Evolutionary conservation across 53 echinoderm and acorn worm genomes (phyloP).

Genomic region (Echinometra lucunter): DNA sequence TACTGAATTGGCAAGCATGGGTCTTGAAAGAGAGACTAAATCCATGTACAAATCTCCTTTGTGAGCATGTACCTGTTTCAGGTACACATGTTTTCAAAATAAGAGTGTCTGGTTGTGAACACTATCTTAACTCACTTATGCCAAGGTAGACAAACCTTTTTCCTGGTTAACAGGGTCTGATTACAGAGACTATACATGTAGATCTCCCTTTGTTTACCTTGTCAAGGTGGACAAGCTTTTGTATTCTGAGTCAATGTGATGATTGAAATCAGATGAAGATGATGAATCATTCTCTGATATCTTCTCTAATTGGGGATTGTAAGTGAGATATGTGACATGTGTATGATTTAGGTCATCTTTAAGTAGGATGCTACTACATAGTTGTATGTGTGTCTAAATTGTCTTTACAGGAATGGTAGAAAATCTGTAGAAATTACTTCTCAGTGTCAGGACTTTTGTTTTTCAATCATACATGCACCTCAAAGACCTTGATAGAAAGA

Average conservation of each 20-base stretch:
- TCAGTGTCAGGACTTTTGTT: too few relatives aligned
- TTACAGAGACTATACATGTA: background rate
- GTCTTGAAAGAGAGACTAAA: too few relatives aligned
- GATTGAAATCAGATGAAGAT: constrained; percentile 61
- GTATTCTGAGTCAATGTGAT: constrained; percentile 41
- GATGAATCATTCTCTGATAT: constrained; percentile 51
- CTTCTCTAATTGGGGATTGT: constrained; percentile 46
- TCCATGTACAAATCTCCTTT: too few relatives aligned
- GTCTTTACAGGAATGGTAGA: background rate
- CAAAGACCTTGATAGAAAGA: too few relatives aligned
- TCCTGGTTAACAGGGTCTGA: background rate
- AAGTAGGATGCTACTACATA: background rate
- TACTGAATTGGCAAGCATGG: too few relatives aligned
- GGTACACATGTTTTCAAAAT: too few relatives aligned
- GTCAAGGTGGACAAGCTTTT: background rate
- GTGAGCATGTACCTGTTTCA: background rate
- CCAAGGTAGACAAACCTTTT: background rate
- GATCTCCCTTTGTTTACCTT: background rate
- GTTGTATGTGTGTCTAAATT: background rate
- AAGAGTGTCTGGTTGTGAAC: too few relatives aligned
- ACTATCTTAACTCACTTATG: too few relatives aligned
- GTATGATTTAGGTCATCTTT: constrained; percentile 4
- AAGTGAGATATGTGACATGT: constrained; percentile 19
- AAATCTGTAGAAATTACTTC: too few relatives aligned
- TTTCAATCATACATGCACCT: too few relatives aligned